Evolutionary conservation across 2,113 vertebrate species (phyloP).

Genomic region (Pedionomus torquatus): DNA sequence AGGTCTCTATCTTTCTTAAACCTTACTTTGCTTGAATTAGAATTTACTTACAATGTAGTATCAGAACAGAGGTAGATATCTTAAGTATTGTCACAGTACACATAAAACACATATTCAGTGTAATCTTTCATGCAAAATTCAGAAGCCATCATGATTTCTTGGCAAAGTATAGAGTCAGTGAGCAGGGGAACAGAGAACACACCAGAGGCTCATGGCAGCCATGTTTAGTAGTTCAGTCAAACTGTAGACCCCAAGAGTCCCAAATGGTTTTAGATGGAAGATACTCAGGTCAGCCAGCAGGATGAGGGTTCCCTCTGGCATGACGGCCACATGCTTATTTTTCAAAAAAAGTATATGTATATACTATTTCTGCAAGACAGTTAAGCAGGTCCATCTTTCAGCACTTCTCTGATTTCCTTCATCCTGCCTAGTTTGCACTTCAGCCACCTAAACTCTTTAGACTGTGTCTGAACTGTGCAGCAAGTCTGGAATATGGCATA

Average conservation of each 20-base stretch:
- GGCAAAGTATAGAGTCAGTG: neutral
- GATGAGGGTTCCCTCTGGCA: neutral
- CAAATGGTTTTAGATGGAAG: neutral
- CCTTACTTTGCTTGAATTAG: neutral
- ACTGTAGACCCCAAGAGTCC: neutral
- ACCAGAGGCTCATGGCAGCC: neutral
- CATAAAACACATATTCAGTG: neutral
- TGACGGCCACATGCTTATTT: neutral
- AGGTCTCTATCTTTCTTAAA: neutral
- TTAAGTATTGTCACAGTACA: neutral
- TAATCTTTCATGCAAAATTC: neutral
- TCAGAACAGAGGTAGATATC: neutral
- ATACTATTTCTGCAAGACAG: neutral
- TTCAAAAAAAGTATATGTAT: neutral
- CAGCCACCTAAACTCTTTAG: neutral
- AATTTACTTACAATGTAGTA: neutral
- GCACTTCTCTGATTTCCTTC: neutral
- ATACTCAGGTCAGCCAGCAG: neutral
- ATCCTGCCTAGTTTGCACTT: neutral
- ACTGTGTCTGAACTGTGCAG: neutral
- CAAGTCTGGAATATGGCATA: neutral
- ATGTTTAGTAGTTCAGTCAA: neutral
- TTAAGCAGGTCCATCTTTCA: neutral
- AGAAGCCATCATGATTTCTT: neutral
- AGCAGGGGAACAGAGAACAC: neutral